Base-by-base conservation (phyloP, 2,113 vertebrate genomes). In the Zosterops borbonicus region DNA sequence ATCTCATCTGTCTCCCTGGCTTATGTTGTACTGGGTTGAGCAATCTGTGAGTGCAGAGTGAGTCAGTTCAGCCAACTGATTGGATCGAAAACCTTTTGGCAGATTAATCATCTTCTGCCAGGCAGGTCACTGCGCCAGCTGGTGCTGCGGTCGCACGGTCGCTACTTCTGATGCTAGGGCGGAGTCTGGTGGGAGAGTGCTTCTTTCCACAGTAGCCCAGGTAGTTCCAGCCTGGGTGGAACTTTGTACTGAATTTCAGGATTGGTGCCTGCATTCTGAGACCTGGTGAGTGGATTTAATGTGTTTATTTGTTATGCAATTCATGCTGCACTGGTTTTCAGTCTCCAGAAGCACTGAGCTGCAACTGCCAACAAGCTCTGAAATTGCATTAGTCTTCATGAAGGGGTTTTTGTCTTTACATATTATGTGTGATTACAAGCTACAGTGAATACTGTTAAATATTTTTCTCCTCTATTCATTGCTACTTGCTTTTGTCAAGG, bases 41-140 rank as follows among this genome's bases (percentile, higher is more conserved):
- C 81, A 91, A 73, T 83, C 37, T 70, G 67, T 49, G 71, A 89
- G 64, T 1, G 2, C 10, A 31, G 35, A 85, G 37, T 70, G 80
- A 90, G 42, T 68, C 89, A 95, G 80, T 88, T 89, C 83, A 91
- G 80, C 55, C 83, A 83, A 49, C 55, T n/a, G 80, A 59, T 55
- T 1, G 3, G 62, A 64, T 46, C 5, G 4, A 83, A 89, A 74
- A 49, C 64, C 50, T 69, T 92, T 91, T 74, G 89, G 80, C 89
- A 92, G 50, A 92, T 87, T 39, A 77, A 69, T 74, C 76, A 65
- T 70, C 80, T 77, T 80, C 83, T 80, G 55, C 74, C 87, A 83
- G 68, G 77, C 64, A 67, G 87, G 91, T 87, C 73, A 33, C 31
- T 49, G 73, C 0, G 0, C 83, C 89, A 91, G 73, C 68, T 92